phyloP scores from a whole-genome alignment of 2,888 invertebrate species.

The Adelognathus sp. region DNA sequence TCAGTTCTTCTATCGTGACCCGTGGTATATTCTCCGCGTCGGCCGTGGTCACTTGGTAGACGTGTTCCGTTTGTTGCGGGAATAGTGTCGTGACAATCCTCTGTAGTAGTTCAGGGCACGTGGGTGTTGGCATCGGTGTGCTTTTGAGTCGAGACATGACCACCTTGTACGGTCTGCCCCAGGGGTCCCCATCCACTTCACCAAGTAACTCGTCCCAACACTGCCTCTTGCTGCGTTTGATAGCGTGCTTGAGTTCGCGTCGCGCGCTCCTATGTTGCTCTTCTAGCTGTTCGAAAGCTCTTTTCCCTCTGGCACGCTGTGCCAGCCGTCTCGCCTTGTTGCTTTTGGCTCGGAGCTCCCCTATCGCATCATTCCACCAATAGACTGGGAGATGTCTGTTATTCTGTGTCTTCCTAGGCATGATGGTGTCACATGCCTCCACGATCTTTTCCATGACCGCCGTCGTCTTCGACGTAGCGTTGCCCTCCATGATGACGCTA shows the following conservation, averaged over 20 bases:
- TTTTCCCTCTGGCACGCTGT: constrained; percentile 1
- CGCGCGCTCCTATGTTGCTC: background rate
- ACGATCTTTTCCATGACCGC: constrained; percentile 27
- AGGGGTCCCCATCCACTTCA: constrained; percentile 64
- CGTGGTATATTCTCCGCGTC: too few species aligned
- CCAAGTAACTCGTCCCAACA: constrained; percentile 60
- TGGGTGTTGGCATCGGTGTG: background rate
- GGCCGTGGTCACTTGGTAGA: too few species aligned
- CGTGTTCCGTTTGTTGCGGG: too few species aligned
- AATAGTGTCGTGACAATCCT: too few species aligned
- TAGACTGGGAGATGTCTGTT: constrained; percentile 30
- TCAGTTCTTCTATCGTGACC: too few species aligned
- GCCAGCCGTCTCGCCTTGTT: constrained; percentile 8
- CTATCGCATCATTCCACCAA: constrained; percentile 50
- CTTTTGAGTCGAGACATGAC: constrained; percentile 54
- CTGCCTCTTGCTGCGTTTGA: constrained; percentile 30
- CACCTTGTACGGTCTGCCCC: constrained; percentile 63
- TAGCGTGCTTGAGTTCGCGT: constrained; percentile 23
- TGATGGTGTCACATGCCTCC: too few species aligned
- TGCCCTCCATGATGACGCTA: background rate
- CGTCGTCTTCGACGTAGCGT: background rate
- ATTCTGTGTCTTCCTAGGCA: background rate
- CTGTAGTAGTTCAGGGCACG: too few species aligned
- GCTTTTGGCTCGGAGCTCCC: constrained; percentile 17
- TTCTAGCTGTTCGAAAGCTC: background rate